These are phyloP conservation scores for Progne subis DNA, from an alignment of 2,113 vertebrate species.

Conservation along the genomic window DNA sequence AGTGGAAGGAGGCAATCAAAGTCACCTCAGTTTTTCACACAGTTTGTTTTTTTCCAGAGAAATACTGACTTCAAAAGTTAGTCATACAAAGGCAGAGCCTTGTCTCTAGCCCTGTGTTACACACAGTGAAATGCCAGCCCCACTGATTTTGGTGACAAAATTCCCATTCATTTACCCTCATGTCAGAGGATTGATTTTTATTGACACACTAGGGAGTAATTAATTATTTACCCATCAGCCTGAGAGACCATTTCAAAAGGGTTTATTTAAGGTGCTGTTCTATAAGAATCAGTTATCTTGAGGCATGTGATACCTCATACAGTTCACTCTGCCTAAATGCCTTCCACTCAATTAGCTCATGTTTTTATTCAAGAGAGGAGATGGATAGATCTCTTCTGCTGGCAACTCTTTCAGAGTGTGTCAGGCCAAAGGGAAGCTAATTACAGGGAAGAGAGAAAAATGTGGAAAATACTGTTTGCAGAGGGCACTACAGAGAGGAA, in stretches of 20 bases:
- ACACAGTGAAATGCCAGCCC: not conserved
- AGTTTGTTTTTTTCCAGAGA: not conserved
- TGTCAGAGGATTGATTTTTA: conserved; percentile 19
- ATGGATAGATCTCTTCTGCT: conserved; percentile 53
- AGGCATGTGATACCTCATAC: conserved; percentile 6
- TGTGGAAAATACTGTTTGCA: conserved; percentile 52
- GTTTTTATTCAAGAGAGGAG: conserved; percentile 48
- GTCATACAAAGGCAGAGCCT: not conserved
- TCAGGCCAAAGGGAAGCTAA: conserved; percentile 54
- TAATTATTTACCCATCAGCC: conserved; percentile 24
- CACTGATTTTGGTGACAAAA: conserved; percentile 24
- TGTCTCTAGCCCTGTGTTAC: not conserved
- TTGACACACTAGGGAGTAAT: conserved; percentile 1
- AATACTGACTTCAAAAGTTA: conserved; percentile 4
- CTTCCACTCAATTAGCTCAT: conserved; percentile 40
- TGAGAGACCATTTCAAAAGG: conserved; percentile 35
- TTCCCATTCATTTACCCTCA: not conserved
- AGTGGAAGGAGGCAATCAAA: not conserved
- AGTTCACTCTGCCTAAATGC: conserved; percentile 29
- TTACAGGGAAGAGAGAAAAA: conserved; percentile 35
- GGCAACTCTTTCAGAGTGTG: not conserved
- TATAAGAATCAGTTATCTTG: conserved; percentile 25
- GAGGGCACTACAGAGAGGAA: conserved; percentile 32
- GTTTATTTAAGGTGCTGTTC: conserved; percentile 51
- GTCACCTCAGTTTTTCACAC: not conserved